phyloP scores from a whole-genome alignment of 2,888 invertebrate species.

The Oscheius sp. region DNA sequence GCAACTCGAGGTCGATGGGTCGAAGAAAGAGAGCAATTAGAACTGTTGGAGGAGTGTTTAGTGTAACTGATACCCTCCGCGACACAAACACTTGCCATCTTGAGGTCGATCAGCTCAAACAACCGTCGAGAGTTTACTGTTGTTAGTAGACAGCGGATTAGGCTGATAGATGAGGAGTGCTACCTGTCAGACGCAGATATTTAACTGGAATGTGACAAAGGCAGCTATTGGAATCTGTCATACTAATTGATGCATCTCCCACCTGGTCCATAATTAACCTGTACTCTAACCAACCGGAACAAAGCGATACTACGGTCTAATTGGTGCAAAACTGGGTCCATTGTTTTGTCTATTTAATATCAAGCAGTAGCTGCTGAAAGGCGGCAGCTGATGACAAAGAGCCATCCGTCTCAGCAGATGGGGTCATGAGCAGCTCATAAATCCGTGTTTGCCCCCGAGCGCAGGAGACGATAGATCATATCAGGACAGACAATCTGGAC shows the following conservation, averaged over 20 bases:
- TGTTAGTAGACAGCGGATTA: slow-evolving; percentile 6
- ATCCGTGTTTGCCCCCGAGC: slow-evolving; percentile 24
- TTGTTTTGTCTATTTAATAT: slow-evolving; percentile 7
- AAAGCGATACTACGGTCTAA: slow-evolving; percentile 9
- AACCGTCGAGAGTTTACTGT: not conserved
- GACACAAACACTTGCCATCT: slow-evolving; percentile 32
- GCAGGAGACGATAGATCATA: slow-evolving; percentile 32
- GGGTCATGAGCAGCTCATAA: slow-evolving; percentile 36
- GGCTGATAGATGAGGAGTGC: slow-evolving; percentile 9
- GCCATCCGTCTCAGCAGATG: slow-evolving; percentile 16
- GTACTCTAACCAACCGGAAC: slow-evolving; percentile 26
- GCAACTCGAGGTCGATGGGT: not conserved
- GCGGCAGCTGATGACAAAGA: slow-evolving; percentile 3
- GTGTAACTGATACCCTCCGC: slow-evolving; percentile 9
- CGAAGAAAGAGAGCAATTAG: slow-evolving; percentile 14
- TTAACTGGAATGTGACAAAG: not conserved
- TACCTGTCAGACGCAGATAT: not conserved
- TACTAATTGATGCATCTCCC: slow-evolving; percentile 27
- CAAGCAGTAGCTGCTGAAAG: slow-evolving; percentile 6
- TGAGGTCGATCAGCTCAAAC: slow-evolving; percentile 29
- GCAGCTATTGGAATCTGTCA: slow-evolving; percentile 1
- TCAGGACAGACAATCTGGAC: slow-evolving; percentile 16
- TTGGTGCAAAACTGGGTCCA: slow-evolving; percentile 17
- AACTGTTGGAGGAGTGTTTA: slow-evolving; percentile 22
- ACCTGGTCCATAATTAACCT: slow-evolving; percentile 37